These are phyloP conservation scores for Nerophis ophidion DNA, from an alignment of 2,113 vertebrate species.

Conservation along the genomic window DNA sequence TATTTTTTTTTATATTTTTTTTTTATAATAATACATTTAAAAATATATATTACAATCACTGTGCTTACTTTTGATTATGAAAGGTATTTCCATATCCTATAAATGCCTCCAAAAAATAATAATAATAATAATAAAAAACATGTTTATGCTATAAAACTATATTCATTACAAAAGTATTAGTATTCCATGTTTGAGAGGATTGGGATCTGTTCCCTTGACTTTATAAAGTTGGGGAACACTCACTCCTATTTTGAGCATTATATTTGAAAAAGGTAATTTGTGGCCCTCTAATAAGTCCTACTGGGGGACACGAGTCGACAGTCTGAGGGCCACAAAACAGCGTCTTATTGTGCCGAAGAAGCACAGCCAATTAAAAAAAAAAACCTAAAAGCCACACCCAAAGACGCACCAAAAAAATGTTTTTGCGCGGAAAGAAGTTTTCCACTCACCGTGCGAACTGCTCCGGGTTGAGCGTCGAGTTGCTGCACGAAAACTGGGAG, in stretches of 20 bases:
- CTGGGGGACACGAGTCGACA: neutral
- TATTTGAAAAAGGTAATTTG: neutral
- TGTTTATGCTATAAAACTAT: no score
- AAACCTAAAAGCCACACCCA: neutral
- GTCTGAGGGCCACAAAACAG: neutral
- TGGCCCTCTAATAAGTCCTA: neutral
- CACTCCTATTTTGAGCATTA: neutral
- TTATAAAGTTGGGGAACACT: neutral
- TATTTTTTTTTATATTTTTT: no score
- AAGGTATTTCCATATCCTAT: no score
- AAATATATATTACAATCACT: no score
- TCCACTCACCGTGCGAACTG: slow-evolving; percentile 58
- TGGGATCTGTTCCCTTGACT: neutral
- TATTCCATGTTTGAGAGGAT: no score
- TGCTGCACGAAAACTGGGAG: neutral
- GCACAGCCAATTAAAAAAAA: neutral
- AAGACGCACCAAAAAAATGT: slow-evolving; percentile 23
- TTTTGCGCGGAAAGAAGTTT: slow-evolving; percentile 6
- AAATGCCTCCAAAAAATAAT: no score
- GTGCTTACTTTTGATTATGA: no score
- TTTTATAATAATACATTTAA: no score
- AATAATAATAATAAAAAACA: no score
- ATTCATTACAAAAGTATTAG: no score
- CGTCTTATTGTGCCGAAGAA: neutral
- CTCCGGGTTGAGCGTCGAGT: slow-evolving; percentile 40